Conservation (phyloP, 2,797 vertebrate species). For the Notoglanidium macrostoma region DNA sequence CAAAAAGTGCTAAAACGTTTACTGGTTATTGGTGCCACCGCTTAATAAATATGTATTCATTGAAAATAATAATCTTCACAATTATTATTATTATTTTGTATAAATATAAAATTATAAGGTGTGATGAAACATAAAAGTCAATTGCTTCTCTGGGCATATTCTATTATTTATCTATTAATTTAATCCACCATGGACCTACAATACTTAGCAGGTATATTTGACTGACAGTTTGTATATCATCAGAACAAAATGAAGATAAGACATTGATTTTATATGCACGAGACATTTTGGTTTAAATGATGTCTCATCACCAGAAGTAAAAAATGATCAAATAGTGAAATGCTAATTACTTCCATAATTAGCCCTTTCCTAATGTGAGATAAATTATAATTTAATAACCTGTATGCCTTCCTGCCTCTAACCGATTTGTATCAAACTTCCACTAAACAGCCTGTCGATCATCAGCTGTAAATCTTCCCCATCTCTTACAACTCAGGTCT, state of each 20-base stretch:
- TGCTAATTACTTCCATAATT: not conserved
- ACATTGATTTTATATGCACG: not conserved
- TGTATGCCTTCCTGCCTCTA: not conserved
- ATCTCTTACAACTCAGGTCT: not conserved
- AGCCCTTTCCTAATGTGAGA: not conserved
- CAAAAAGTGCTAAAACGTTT: not conserved
- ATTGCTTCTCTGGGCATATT: not conserved
- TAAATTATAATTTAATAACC: no score
- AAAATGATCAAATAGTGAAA: not conserved
- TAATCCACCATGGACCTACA: not conserved
- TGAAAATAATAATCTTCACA: slow-evolving; percentile 6
- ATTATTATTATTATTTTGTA: not conserved
- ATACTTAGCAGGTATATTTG: not conserved
- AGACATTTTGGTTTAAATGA: not conserved
- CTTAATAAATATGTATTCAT: slow-evolving; percentile 7
- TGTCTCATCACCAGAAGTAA: not conserved
- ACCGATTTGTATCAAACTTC: not conserved
- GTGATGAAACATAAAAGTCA: not conserved
- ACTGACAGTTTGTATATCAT: not conserved
- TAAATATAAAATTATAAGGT: not conserved
- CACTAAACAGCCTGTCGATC: no score
- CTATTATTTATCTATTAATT: not conserved
- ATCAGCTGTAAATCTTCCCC: not conserved
- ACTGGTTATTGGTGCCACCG: slow-evolving; percentile 15
- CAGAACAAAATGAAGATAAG: not conserved